Conservation (phyloP, 2,888 invertebrate genomes). For the Ditula angustiorana region DNA sequence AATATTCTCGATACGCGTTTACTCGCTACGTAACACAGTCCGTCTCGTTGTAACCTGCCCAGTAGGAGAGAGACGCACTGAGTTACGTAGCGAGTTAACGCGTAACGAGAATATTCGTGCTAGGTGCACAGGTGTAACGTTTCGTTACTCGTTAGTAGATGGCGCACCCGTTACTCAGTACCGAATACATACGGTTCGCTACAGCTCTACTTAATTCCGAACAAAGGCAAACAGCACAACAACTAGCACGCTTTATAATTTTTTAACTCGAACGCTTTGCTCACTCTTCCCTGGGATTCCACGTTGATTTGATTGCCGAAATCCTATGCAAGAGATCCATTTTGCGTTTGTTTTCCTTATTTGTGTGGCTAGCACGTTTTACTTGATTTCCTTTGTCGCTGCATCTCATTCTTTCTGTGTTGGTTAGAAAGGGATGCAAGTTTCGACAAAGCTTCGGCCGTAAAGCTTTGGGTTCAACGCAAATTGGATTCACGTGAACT, state of each 20-base stretch:
- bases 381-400: neutral
- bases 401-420: neutral
- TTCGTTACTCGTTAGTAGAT: too few relatives aligned
- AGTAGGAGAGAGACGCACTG: too few relatives aligned
- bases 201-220: neutral
- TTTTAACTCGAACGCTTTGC: neutral
- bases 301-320: constrained; percentile 26
- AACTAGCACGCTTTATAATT: neutral
- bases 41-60: too few relatives aligned
- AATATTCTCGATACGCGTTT: too few relatives aligned
- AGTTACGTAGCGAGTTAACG: too few relatives aligned
- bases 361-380: neutral
- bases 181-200: too few relatives aligned
- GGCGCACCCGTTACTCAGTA: too few relatives aligned
- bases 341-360: constrained; percentile 14
- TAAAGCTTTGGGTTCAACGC: neutral
- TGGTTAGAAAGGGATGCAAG: neutral
- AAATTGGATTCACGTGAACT: constrained; percentile 23
- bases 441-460: neutral
- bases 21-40: too few relatives aligned
- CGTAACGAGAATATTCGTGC: too few relatives aligned
- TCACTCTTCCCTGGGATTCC: neutral
- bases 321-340: constrained; percentile 20
- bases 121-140: too few relatives aligned
- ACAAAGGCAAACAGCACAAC: too few relatives aligned